phyloP scores from a whole-genome alignment of 2,113 vertebrate species.

The Brevimyrus niger region DNA sequence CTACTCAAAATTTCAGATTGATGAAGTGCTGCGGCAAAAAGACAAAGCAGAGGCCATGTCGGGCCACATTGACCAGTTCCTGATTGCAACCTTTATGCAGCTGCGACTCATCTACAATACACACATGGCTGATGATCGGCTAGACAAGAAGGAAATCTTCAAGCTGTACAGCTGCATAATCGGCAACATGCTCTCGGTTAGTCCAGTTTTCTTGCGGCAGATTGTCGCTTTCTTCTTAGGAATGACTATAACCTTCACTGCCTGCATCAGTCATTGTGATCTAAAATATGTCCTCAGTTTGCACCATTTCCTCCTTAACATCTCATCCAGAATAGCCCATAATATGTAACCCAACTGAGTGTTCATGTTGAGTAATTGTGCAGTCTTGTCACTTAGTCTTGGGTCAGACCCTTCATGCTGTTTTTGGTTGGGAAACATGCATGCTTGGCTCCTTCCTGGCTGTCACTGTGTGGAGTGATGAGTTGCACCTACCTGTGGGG shows the following conservation, averaged over 20 bases:
- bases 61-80: constrained; percentile 95
- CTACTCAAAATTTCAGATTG: constrained; percentile 64
- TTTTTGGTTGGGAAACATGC: not conserved
- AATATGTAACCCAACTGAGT: not conserved
- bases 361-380: not conserved
- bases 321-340: not conserved
- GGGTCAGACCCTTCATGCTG: not conserved
- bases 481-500: constrained; percentile 27
- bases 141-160: constrained; percentile 89
- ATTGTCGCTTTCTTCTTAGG: not conserved
- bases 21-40: constrained; percentile 89
- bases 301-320: not conserved
- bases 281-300: not conserved
- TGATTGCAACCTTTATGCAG: constrained; percentile 96
- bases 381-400: not conserved
- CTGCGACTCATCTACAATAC: constrained; percentile 90
- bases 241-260: not conserved
- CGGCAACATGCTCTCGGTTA: constrained; percentile 95
- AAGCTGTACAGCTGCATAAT: constrained; percentile 98
- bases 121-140: constrained; percentile 88
- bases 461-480: constrained; percentile 22
- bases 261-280: not conserved
- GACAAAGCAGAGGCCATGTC: constrained; percentile 98
- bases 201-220: constrained; percentile 27
- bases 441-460: not conserved